Base-by-base conservation (phyloP, 1,140 invertebrate species). In the Dendrolimus kikuchii region DNA sequence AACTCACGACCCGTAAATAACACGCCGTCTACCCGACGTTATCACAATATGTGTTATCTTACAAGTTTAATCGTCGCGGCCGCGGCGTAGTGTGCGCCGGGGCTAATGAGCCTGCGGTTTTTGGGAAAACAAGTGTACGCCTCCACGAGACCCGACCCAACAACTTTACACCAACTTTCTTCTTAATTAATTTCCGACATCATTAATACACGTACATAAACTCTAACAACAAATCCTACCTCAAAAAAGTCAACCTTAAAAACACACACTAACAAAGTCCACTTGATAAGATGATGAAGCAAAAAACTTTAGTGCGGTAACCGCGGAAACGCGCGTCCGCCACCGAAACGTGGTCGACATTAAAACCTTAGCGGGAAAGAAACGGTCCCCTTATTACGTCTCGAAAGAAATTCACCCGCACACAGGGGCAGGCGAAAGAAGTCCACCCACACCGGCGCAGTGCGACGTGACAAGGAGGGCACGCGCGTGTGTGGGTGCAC, bases 311-410 rank as follows among this genome's bases (percentile, higher is more conserved):
- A 55, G 53, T 38, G 55, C 64, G 47, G 59, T 67, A 75, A 81
- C 79, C 80, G 79, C 77, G 66, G 66, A 67, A 66, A 76, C 69
- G 69, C 79, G 81, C 82, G 82, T 77, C 63, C 81, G 77, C 79
- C 74, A 72, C 82, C 79, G 75, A 82, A 86, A 72, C 82, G 81
- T 83, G 82, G 79, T 83, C 82, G 77, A 84, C 82, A 86, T 86
- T 86, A 86, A 86, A 84, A 86, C 82, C 82, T 86, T 82, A 79
- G 81, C 77, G 82, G 81, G 82, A 81, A 86, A 84, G 79, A 84
- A 86, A 86, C 77, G 68, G 80, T 86, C 81, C 82, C 82, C 82
- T 86, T 86, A 86, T 86, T 86, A 86, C 81, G 80, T 86, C 82
- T 86, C 82, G 79, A 86, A 86, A 86, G 82, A 86, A 86, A 86